Evolutionary conservation across 2,797 vertebrate species (phyloP).

Genomic region (Fistularia tabacaria): DNA sequence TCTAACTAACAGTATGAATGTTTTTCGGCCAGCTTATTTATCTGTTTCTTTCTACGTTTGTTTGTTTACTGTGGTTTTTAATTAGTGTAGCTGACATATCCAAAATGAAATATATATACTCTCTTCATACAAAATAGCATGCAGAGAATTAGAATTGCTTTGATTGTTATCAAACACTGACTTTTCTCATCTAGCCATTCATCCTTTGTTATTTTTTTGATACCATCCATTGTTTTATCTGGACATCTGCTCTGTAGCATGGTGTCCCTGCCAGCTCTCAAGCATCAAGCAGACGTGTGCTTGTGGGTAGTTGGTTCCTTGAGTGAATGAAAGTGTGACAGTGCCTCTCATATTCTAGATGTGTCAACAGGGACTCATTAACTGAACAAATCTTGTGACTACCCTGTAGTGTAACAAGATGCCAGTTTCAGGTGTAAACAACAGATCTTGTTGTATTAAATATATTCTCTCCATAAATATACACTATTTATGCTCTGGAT

Average conservation of each 20-base stretch:
- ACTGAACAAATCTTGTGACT: constrained; percentile 65
- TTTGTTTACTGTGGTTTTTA: too few species aligned
- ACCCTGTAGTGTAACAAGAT: constrained; percentile 29
- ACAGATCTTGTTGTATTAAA: too few species aligned
- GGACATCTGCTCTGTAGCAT: constrained; percentile 52
- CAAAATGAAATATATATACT: too few species aligned
- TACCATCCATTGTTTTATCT: constrained; percentile 52
- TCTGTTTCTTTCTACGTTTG: too few species aligned
- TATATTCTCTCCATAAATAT: too few species aligned
- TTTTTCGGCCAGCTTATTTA: too few species aligned
- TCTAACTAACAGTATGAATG: too few species aligned
- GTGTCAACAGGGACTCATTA: constrained; percentile 74
- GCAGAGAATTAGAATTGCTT: constrained; percentile 16
- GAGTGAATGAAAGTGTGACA: constrained; percentile 62
- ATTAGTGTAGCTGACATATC: too few species aligned
- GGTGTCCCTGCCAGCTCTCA: constrained; percentile 53
- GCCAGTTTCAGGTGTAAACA: too few species aligned
- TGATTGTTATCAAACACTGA: constrained; percentile 34
- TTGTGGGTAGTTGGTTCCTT: constrained; percentile 54
- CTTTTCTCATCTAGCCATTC: constrained; percentile 37
- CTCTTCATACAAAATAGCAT: too few species aligned
- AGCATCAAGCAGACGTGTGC: constrained; percentile 55
- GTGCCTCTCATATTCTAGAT: constrained; percentile 64
- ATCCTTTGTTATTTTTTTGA: constrained; percentile 54
- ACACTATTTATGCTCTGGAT: too few species aligned